Percentiles rank a stretch among this genome's conserved stretches.
Evolutionary conservation across 53 echinoderm and acorn worm species (phyloP).

Genomic region (Apostichopus leukothele): DNA sequence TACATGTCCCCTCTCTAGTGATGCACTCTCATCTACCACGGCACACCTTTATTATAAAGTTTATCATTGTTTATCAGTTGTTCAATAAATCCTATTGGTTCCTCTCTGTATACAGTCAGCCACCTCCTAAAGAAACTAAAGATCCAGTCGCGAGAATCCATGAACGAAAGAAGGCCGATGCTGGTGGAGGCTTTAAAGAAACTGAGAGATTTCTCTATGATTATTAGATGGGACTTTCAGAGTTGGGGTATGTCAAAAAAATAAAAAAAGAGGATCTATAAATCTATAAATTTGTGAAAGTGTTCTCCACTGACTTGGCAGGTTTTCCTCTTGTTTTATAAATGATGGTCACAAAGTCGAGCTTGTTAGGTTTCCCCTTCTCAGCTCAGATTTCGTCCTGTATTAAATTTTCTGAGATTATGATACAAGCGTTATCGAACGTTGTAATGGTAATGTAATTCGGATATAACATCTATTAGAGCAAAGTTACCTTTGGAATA

Average conservation of each 20-base stretch:
- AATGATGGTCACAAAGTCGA: no score
- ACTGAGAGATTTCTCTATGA: slow-evolving; percentile 91
- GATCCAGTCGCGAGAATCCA: slow-evolving; percentile 71
- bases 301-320: no score
- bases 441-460: no score
- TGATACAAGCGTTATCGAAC: no score
- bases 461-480: no score
- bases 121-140: slow-evolving; percentile 85
- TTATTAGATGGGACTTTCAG: slow-evolving; percentile 98
- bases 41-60: not conserved
- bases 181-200: slow-evolving; percentile 78
- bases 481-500: no score
- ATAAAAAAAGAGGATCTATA: no score
- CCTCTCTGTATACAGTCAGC: slow-evolving; percentile 56
- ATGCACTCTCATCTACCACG: not conserved
- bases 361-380: no score
- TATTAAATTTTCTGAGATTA: no score
- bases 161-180: slow-evolving; percentile 81
- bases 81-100: not conserved
- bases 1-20: not conserved
- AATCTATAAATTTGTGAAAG: not conserved
- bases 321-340: no score
- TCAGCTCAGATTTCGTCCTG: no score
- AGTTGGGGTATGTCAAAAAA: slow-evolving; percentile 83
- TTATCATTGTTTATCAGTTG: not conserved